Percentiles rank a stretch among this genome's conserved stretches.
Conservation (phyloP, 2,797 vertebrate genomes). For the Pantherophis vulpinus region DNA sequence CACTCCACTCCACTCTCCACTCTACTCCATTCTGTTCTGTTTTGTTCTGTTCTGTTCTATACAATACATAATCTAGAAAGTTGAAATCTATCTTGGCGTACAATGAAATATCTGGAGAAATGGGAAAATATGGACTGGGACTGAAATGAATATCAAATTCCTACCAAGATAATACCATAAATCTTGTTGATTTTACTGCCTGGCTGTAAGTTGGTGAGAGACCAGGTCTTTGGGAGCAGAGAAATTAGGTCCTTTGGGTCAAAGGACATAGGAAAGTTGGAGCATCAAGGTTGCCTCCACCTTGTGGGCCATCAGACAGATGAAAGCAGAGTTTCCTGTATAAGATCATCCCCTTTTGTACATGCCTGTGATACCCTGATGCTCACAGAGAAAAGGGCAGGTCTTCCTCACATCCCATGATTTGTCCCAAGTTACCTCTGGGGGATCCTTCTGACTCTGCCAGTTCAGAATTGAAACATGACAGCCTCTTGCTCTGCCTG, state of each 20-base stretch:
- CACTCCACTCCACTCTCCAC: no score
- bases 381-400: rapidly evolving
- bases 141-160: not conserved
- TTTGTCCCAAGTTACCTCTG: not conserved
- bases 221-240: no score
- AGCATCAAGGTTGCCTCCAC: no score
- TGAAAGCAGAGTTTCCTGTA: not conserved
- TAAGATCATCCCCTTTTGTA: not conserved
- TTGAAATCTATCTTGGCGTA: not conserved
- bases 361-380: not conserved
- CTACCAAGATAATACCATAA: no score
- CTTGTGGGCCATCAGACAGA: no score
- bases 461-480: not conserved
- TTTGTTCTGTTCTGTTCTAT: no score
- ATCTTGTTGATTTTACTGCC: no score
- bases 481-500: no score
- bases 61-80: not conserved
- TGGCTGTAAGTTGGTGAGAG: no score
- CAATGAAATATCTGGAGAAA: not conserved
- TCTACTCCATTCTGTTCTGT: no score
- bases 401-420: not conserved
- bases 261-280: no score
- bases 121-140: not conserved
- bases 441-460: not conserved
- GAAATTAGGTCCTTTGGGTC: no score